Evolutionary conservation across 2,888 invertebrate species (phyloP).

Genomic region (Drosophila nr. perissopoda): DNA sequence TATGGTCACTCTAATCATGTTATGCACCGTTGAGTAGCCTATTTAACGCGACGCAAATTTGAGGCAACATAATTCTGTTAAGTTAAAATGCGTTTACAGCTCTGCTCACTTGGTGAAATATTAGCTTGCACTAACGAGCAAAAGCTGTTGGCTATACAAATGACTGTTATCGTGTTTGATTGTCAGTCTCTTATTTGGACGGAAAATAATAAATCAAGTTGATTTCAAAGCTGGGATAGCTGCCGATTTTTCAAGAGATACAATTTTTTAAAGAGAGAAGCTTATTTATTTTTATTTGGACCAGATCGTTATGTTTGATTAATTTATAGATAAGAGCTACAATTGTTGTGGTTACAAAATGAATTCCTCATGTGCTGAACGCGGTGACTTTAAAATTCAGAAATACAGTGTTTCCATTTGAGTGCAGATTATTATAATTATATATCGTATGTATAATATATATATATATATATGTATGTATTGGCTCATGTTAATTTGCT

Average conservation of each 20-base stretch:
- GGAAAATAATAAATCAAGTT: background rate
- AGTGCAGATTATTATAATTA: conserved; percentile 9
- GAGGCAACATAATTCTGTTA: conserved; percentile 3
- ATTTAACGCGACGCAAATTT: conserved; percentile 5
- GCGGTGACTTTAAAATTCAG: conserved; percentile 7
- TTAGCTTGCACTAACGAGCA: background rate
- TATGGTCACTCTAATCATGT: conserved; percentile 28
- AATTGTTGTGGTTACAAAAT: conserved; percentile 20
- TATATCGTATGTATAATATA: background rate
- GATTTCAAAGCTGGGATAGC: background rate
- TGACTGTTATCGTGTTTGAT: background rate
- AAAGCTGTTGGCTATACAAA: background rate
- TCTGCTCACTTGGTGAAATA: background rate
- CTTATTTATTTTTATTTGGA: conserved; percentile 31
- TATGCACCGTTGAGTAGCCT: background rate
- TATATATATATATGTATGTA: conserved; percentile 8
- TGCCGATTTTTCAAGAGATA: background rate
- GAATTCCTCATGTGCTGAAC: conserved; percentile 8
- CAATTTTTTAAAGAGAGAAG: conserved; percentile 14
- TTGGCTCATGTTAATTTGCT: conserved; percentile 23
- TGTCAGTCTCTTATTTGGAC: background rate
- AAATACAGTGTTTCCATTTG: conserved; percentile 16
- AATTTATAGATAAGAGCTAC: conserved; percentile 29
- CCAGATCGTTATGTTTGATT: conserved; percentile 44
- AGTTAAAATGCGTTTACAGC: background rate